Percentiles rank a stretch among this genome's conserved stretches.
These are phyloP conservation scores for Tadarida brasiliensis DNA, from an alignment of 2,797 vertebrate species.

Conservation along the genomic window DNA sequence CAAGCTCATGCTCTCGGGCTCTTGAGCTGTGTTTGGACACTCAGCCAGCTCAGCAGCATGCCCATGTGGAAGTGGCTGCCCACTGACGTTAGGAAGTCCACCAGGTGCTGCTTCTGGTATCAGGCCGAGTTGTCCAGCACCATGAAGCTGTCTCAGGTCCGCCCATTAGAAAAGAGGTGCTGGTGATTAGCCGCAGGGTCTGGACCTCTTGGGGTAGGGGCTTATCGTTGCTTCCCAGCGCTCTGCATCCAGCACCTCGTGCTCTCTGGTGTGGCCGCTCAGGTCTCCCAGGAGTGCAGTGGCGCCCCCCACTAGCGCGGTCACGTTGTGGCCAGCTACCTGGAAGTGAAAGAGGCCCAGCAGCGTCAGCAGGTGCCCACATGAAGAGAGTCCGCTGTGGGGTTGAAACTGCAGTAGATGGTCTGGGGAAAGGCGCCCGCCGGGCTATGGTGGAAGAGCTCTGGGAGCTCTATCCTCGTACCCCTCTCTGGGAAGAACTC, in stretches of 20 bases:
- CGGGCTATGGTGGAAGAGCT: conserved; percentile 89
- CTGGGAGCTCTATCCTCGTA: conserved; percentile 89
- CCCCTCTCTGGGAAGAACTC: conserved; percentile 92
- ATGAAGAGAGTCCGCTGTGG: conserved; percentile 96
- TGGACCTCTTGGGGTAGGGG: conserved; percentile 89
- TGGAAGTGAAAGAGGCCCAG: conserved; percentile 95
- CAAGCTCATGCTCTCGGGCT: conserved; percentile 96
- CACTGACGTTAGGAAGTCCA: conserved; percentile 91
- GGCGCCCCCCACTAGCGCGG: conserved; percentile 94
- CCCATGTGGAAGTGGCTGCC: conserved; percentile 95
- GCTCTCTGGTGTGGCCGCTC: conserved; percentile 91
- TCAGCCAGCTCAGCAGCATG: conserved; percentile 94
- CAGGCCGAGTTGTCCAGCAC: conserved; percentile 92
- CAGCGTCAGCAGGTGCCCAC: conserved; percentile 94
- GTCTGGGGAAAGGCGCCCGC: conserved; percentile 85
- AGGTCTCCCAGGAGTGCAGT: conserved; percentile 96
- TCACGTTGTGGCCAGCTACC: conserved; percentile 92
- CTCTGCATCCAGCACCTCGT: conserved; percentile 86
- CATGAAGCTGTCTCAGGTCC: conserved; percentile 83
- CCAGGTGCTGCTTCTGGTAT: conserved; percentile 89
- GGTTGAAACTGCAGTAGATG: conserved; percentile 97
- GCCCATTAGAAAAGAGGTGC: conserved; percentile 67
- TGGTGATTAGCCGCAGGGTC: conserved; percentile 90
- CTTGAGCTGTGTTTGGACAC: conserved; percentile 92
- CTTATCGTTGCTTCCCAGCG: conserved; percentile 85